Evolutionary conservation across 2,797 vertebrate genomes (phyloP).

Genomic region (Pseudopleuronectes americanus): DNA sequence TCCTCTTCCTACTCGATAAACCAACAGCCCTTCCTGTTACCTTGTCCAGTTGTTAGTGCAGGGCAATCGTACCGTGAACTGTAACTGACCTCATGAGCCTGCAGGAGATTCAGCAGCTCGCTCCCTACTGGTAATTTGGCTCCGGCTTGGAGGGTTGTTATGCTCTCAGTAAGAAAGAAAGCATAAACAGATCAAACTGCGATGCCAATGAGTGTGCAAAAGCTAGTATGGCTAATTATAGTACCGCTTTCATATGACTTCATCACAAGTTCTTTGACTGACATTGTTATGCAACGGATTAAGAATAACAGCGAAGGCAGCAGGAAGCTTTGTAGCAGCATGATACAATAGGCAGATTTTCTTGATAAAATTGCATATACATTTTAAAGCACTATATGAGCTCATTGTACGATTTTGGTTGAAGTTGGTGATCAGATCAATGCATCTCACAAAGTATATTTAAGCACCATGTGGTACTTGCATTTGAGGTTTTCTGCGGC

Average conservation of each 20-base stretch:
- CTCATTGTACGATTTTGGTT: background rate
- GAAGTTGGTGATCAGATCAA: background rate
- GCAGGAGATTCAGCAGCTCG: constrained; percentile 55
- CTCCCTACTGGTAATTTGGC: constrained; percentile 47
- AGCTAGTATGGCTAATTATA: constrained; percentile 63
- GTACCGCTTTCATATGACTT: constrained; percentile 65
- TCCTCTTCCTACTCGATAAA: constrained; percentile 49
- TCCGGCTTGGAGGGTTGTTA: constrained; percentile 30
- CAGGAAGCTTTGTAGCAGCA: constrained; percentile 40
- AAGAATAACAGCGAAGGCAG: constrained; percentile 36
- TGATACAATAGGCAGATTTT: constrained; percentile 31
- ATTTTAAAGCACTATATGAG: constrained; percentile 6
- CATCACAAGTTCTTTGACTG: constrained; percentile 56
- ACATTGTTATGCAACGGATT: constrained; percentile 53
- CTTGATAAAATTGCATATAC: constrained; percentile 4
- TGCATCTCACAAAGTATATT: background rate
- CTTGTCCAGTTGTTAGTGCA: constrained; percentile 49
- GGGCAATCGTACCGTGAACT: constrained; percentile 63
- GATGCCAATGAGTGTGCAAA: constrained; percentile 45
- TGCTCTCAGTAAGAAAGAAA: constrained; percentile 44
- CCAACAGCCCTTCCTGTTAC: constrained; percentile 61
- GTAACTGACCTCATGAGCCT: constrained; percentile 57
- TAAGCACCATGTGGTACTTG: background rate
- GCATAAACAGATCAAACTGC: constrained; percentile 45
- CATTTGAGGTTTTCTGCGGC: background rate